A percentile compares a stretch with the other conserved stretches of the same genome.
phyloP scores from a whole-genome alignment of 2,888 invertebrate species.

The Tipula lateralis region DNA sequence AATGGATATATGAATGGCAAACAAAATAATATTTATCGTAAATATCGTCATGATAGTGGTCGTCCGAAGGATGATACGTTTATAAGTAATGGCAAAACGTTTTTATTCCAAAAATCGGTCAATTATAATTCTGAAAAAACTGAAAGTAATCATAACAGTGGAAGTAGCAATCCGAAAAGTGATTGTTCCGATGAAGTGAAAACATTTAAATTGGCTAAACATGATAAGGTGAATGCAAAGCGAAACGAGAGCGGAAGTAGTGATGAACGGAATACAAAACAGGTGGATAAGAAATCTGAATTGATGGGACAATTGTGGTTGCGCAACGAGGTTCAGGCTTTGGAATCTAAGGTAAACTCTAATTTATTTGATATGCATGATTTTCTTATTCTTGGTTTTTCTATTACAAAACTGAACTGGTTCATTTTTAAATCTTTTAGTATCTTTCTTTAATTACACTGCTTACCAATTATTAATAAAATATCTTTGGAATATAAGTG shows the following conservation, averaged over 20 bases:
- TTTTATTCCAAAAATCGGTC: neutral
- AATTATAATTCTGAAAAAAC: neutral
- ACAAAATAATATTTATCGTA: neutral
- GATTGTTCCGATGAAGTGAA: neutral
- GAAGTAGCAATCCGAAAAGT: slow-evolving; percentile 34
- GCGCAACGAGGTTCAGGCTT: slow-evolving; percentile 77
- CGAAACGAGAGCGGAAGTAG: slow-evolving; percentile 36
- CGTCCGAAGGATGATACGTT: neutral
- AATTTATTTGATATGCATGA: neutral
- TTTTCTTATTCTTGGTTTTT: neutral
- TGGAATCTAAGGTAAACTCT: slow-evolving; percentile 67
- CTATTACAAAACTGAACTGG: neutral
- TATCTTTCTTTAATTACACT: too few species aligned
- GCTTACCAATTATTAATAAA: too few species aligned
- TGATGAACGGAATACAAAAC: neutral
- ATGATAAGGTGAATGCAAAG: neutral
- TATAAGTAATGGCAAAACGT: neutral
- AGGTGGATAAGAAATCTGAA: slow-evolving; percentile 39
- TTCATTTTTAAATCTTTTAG: neutral
- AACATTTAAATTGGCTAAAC: neutral
- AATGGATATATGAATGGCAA: neutral
- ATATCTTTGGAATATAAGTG: too few species aligned
- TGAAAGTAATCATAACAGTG: slow-evolving; percentile 46
- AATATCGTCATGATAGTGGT: neutral
- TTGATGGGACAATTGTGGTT: slow-evolving; percentile 87